Conservation (phyloP, 2,113 vertebrate species). For the Cynocephalus volans region DNA sequence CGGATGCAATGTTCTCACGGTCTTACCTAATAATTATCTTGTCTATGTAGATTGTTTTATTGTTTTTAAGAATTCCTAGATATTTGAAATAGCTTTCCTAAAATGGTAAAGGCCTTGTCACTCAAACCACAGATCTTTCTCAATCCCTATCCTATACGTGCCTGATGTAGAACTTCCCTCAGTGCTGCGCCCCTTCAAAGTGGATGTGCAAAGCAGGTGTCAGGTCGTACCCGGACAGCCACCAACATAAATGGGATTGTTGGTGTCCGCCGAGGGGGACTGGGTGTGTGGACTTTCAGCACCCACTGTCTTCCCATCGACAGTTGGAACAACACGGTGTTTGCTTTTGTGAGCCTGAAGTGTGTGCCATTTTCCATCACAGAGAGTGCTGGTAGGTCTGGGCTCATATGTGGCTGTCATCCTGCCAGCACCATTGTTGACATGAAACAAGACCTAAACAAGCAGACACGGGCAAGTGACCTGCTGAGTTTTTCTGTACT, state of each 20-base stretch:
- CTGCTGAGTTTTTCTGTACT: neutral
- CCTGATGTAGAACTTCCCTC: neutral
- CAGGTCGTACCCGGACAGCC: constrained; percentile 94
- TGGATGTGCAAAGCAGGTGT: neutral
- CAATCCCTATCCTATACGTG: neutral
- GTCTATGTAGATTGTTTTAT: neutral
- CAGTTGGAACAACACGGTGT: constrained; percentile 89
- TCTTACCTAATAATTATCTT: neutral
- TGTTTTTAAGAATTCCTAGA: neutral
- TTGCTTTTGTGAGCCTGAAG: constrained; percentile 95
- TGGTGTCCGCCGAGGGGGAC: constrained; percentile 97
- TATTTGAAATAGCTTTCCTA: constrained; percentile 40
- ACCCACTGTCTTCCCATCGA: constrained; percentile 90
- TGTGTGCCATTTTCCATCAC: constrained; percentile 96
- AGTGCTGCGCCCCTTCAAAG: rapidly evolving
- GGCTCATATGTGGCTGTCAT: constrained; percentile 90
- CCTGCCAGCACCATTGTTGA: constrained; percentile 97
- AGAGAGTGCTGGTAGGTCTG: constrained; percentile 86
- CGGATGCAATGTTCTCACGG: neutral
- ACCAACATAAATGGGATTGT: constrained; percentile 95
- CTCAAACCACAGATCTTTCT: neutral
- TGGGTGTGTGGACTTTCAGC: constrained; percentile 93
- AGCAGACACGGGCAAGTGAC: constrained; percentile 67
- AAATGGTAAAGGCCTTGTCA: neutral
- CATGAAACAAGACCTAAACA: constrained; percentile 94